Conservation (phyloP, 2,888 invertebrate species). For the Dorcus hopei region DNA sequence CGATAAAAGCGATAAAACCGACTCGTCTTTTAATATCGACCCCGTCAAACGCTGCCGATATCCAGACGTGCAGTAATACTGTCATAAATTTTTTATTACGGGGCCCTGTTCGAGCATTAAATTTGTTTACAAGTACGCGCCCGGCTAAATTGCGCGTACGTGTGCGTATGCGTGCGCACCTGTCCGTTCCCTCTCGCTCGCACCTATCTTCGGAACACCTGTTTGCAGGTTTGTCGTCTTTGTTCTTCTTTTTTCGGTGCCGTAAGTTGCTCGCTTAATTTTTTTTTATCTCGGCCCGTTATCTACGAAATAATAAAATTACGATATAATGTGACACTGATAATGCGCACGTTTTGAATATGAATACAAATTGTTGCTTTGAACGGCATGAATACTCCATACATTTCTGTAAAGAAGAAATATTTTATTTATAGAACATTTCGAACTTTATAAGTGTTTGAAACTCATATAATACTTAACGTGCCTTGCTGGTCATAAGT, state of each 20-base stretch:
- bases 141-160: neutral
- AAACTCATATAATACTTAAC: too few species aligned
- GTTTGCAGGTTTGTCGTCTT: neutral
- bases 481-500: too few species aligned
- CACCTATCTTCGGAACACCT: neutral
- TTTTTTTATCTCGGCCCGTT: neutral
- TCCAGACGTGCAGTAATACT: constrained; percentile 17
- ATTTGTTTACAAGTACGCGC: neutral
- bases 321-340: neutral
- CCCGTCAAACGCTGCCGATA: constrained; percentile 22
- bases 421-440: too few species aligned
- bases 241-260: neutral
- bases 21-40: constrained; percentile 10
- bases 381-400: too few species aligned
- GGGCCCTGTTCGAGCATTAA: neutral
- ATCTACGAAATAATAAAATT: neutral
- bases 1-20: constrained; percentile 18
- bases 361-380: neutral
- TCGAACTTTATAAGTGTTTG: too few species aligned
- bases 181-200: neutral
- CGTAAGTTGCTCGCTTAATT: neutral
- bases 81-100: constrained; percentile 14
- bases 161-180: neutral
- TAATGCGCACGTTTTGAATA: neutral
- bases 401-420: too few species aligned